Conservation (phyloP, 2,113 vertebrate genomes). For the Melozone crissalis region DNA sequence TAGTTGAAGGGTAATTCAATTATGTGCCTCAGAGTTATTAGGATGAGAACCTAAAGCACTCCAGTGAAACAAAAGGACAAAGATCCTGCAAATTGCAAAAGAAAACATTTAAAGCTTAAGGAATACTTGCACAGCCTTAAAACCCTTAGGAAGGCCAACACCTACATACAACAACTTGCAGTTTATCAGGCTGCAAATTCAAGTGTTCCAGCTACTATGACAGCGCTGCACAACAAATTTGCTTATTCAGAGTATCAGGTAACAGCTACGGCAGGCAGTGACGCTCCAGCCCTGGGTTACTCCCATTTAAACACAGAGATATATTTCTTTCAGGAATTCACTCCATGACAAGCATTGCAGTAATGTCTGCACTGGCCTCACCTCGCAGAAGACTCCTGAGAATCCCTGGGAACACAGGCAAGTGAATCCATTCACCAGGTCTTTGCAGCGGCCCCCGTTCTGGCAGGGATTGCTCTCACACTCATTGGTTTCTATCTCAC, state of each 20-base stretch:
- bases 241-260: conserved; percentile 45
- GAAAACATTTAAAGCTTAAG: background rate
- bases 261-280: background rate
- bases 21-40: background rate
- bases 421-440: conserved; percentile 78
- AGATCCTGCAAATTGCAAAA: background rate
- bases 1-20: background rate
- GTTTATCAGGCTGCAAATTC: background rate
- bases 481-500: conserved; percentile 79
- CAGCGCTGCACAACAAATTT: conserved; percentile 9
- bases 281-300: background rate
- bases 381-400: conserved; percentile 87
- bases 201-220: background rate
- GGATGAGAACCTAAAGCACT: background rate
- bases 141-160: background rate
- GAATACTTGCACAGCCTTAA: background rate
- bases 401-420: conserved; percentile 87
- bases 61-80: background rate
- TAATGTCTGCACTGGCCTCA: conserved; percentile 63
- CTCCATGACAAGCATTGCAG: background rate
- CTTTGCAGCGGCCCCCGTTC: conserved; percentile 82
- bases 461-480: conserved; percentile 86
- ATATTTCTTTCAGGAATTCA: background rate
- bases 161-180: background rate
- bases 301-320: conserved; percentile 9